phyloP scores from a whole-genome alignment of 2,797 vertebrate genomes.

The Parauchenoglanis punctatus region DNA sequence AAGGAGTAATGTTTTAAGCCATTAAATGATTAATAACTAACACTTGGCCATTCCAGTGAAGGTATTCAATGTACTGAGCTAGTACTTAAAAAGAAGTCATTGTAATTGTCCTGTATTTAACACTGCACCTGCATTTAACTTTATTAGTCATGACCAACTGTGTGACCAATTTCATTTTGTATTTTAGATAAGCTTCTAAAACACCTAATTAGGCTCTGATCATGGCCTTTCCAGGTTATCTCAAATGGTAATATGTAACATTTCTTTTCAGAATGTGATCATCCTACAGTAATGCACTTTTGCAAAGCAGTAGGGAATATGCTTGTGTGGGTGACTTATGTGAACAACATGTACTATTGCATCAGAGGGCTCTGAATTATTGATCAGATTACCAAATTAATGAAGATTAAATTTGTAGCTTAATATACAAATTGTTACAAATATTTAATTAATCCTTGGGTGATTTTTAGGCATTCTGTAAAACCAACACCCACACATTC shows the following conservation, averaged over 20 bases:
- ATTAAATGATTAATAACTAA: slow-evolving; percentile 28
- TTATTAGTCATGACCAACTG: neutral
- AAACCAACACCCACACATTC: neutral
- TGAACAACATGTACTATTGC: neutral
- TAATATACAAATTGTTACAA: neutral
- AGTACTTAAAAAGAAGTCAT: neutral
- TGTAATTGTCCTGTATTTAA: neutral
- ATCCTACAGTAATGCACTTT: neutral
- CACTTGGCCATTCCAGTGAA: neutral
- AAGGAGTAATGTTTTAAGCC: slow-evolving; percentile 4
- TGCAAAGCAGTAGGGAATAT: neutral
- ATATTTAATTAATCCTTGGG: neutral
- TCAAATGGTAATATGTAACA: neutral
- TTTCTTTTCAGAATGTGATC: neutral
- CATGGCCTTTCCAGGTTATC: neutral
- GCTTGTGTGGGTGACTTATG: neutral
- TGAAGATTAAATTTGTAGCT: neutral
- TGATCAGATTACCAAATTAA: neutral
- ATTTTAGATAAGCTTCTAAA: neutral
- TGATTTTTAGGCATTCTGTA: neutral
- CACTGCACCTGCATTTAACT: neutral
- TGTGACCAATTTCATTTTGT: neutral
- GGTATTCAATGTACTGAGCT: neutral
- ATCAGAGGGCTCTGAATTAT: neutral
- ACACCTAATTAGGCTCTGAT: neutral